Evolutionary conservation across 2,113 vertebrate species (phyloP).

Genomic region (Xerus inauris): DNA sequence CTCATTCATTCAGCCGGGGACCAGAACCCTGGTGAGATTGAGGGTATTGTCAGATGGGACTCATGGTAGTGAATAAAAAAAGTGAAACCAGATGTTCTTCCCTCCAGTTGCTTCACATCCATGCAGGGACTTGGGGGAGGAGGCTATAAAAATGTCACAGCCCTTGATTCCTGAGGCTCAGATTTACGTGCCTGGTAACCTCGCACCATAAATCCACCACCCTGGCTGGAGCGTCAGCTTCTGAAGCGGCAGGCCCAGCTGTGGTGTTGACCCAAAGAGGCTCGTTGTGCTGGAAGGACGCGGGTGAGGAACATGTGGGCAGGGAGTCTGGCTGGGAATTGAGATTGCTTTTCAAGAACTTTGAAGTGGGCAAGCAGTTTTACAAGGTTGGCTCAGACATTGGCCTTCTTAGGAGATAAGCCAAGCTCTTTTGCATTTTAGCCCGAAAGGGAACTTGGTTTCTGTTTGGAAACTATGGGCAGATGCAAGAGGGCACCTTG

Average conservation of each 20-base stretch:
- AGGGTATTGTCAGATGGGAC: slow-evolving; percentile 86
- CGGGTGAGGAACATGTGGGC: neutral
- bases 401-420: slow-evolving; percentile 64
- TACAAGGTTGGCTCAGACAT: slow-evolving; percentile 46
- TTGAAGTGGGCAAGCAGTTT: slow-evolving; percentile 59
- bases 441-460: slow-evolving; percentile 46
- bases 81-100: slow-evolving; percentile 89
- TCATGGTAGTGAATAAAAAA: slow-evolving; percentile 83
- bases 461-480: slow-evolving; percentile 43
- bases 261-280: neutral
- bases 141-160: slow-evolving; percentile 87
- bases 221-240: slow-evolving; percentile 36
- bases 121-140: slow-evolving; percentile 62
- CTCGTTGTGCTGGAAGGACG: neutral
- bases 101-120: slow-evolving; percentile 84
- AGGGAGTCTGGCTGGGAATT: neutral
- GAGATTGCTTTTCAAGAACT: slow-evolving; percentile 73
- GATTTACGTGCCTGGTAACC: slow-evolving; percentile 79
- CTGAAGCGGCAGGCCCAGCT: slow-evolving; percentile 63
- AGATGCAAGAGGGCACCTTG: neutral
- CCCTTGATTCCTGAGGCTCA: slow-evolving; percentile 82
- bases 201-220: slow-evolving; percentile 77
- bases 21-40: slow-evolving; percentile 81
- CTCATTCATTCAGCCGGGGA: slow-evolving; percentile 64
- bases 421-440: slow-evolving; percentile 53